These are phyloP conservation scores for Salarias fasciatus DNA, from an alignment of 2,797 vertebrate genomes.

Conservation along the genomic window DNA sequence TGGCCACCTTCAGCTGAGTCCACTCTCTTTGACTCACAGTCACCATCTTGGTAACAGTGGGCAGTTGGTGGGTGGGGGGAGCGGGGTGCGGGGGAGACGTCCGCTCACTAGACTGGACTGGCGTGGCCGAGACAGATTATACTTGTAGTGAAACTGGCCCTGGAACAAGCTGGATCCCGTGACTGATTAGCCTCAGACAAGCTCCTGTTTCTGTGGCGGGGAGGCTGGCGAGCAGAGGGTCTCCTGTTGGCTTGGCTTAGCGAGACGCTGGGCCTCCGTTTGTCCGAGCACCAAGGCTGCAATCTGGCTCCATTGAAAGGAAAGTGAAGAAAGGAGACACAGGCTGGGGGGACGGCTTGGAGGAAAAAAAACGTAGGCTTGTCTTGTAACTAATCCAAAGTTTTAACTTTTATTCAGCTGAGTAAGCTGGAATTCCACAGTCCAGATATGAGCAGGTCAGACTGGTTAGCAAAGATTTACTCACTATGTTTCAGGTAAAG, in stretches of 20 bases:
- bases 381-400: too few species aligned
- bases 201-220: constrained; percentile 40
- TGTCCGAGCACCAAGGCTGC: constrained; percentile 13
- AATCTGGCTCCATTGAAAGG: constrained; percentile 32
- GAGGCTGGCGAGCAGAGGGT: constrained; percentile 36
- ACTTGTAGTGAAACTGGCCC: constrained; percentile 42
- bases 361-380: constrained; percentile 5
- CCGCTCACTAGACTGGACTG: constrained; percentile 30
- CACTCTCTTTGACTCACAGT: constrained; percentile 46
- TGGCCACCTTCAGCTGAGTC: constrained; percentile 37
- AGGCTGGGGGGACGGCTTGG: not conserved
- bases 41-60: constrained; percentile 32
- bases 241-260: constrained; percentile 39
- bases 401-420: too few species aligned
- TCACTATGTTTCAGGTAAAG: too few species aligned
- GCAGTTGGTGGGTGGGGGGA: constrained; percentile 42
- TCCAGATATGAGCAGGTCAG: too few species aligned
- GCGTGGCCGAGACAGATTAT: constrained; percentile 23
- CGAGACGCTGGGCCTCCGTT: constrained; percentile 9
- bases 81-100: constrained; percentile 28
- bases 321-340: constrained; percentile 16
- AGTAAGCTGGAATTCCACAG: too few species aligned
- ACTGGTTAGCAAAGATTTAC: too few species aligned
- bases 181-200: constrained; percentile 35
- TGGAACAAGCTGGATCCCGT: constrained; percentile 33